A percentile compares a stretch with the other conserved stretches of the same genome.
These are phyloP conservation scores for Porites rus DNA, from an alignment of 92 coral and sea anemone species.

Conservation along the genomic window DNA sequence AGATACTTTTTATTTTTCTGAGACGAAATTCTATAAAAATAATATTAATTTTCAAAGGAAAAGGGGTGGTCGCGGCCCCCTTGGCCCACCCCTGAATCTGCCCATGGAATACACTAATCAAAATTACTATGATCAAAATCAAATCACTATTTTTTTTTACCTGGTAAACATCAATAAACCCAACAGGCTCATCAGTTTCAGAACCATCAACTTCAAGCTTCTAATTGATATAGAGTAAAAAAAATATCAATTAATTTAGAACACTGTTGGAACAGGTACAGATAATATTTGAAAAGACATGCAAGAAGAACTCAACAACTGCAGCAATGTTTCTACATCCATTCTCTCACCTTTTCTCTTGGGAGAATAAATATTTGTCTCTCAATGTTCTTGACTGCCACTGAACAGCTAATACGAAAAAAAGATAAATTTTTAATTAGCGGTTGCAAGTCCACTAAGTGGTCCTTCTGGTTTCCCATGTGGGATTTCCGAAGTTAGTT, in stretches of 20 bases:
- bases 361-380: constrained; percentile 90
- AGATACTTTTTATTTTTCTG: too few species aligned
- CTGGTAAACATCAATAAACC: constrained; percentile 87
- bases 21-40: too few species aligned
- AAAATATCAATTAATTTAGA: background rate
- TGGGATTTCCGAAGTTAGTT: background rate
- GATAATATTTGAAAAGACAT: too few species aligned
- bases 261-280: background rate
- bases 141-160: constrained; percentile 25
- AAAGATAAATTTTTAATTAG: too few species aligned
- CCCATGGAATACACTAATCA: too few species aligned
- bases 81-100: too few species aligned
- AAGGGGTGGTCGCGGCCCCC: too few species aligned
- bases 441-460: background rate
- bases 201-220: constrained; percentile 72
- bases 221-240: constrained; percentile 18
- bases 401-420: constrained; percentile 74
- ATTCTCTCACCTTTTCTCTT: background rate
- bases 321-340: too few species aligned
- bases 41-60: too few species aligned
- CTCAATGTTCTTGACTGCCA: constrained; percentile 93
- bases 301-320: too few species aligned
- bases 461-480: background rate
- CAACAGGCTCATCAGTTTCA: constrained; percentile 75
- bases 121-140: background rate